These are phyloP conservation scores for Vulpes lagopus DNA, from an alignment of 2,113 vertebrate species.

Conservation along the genomic window DNA sequence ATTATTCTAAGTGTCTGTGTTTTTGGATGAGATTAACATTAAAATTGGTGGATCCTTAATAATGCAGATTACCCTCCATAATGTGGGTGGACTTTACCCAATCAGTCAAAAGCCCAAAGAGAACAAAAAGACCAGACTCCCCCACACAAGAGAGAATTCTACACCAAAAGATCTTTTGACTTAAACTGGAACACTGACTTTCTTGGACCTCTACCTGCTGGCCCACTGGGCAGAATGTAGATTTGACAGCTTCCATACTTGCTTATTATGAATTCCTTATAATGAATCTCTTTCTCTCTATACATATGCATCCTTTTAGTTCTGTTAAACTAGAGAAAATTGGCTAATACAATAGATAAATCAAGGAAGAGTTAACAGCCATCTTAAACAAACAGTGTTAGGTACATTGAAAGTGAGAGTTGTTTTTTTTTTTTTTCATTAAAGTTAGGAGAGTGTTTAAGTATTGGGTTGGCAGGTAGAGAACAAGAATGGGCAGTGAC, in stretches of 20 bases:
- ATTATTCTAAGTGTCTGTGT: not conserved
- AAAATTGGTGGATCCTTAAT: not conserved
- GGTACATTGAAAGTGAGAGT: not conserved
- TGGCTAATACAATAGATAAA: not conserved
- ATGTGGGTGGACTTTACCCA: not conserved
- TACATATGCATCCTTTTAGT: not conserved
- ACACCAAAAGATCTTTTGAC: not conserved
- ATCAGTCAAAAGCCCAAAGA: not conserved
- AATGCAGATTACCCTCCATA: not conserved
- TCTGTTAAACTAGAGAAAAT: not conserved
- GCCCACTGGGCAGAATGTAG: not conserved
- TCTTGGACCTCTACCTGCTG: not conserved
- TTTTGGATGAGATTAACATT: not conserved
- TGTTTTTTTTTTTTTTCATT: not conserved
- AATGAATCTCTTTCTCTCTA: not conserved
- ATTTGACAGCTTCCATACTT: not conserved
- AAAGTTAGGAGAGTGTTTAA: not conserved
- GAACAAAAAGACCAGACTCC: not conserved
- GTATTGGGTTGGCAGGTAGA: not conserved
- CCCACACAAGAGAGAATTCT: not conserved
- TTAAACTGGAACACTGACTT: not conserved
- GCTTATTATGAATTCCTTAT: not conserved
- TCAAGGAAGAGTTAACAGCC: not conserved
- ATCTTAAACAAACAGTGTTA: not conserved
- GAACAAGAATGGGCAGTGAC: not conserved